Evolutionary conservation across 2,888 invertebrate species (phyloP).

Genomic region (Brenthis ino): DNA sequence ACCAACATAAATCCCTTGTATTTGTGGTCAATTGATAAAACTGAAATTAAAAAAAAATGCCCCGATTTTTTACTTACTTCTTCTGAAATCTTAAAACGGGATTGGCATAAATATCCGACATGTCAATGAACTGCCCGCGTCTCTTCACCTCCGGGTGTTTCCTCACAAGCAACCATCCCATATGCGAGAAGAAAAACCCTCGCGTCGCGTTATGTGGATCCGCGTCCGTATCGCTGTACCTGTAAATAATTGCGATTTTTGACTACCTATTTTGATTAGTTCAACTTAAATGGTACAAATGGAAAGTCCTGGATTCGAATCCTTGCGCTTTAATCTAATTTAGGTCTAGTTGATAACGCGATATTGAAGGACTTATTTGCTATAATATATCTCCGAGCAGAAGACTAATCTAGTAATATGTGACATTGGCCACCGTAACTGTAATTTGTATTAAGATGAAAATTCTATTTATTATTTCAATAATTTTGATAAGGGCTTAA

Average conservation of each 20-base stretch:
- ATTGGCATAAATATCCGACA: slow-evolving; percentile 86
- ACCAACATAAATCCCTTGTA: no score
- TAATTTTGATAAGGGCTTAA: no score
- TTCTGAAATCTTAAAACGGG: slow-evolving; percentile 87
- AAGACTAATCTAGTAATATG: no score
- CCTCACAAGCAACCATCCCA: slow-evolving; percentile 89
- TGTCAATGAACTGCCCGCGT: slow-evolving; percentile 86
- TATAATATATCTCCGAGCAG: no score
- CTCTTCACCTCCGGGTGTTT: slow-evolving; percentile 89
- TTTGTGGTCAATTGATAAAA: neutral
- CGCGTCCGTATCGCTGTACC: slow-evolving; percentile 89
- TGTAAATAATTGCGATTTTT: slow-evolving; percentile 73
- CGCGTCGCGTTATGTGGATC: slow-evolving; percentile 89
- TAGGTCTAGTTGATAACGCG: no score
- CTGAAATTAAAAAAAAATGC: neutral
- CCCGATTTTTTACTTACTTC: slow-evolving; percentile 72
- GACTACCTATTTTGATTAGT: neutral
- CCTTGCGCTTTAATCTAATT: neutral
- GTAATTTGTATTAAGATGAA: no score
- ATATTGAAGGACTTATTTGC: neutral
- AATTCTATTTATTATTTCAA: no score
- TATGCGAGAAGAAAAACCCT: slow-evolving; percentile 92
- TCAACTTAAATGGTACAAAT: neutral
- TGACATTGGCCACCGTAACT: no score
- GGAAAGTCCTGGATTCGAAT: neutral